Percentiles rank a stretch among this genome's conserved stretches.
These are phyloP conservation scores for Drosophila bocqueti DNA, from an alignment of 1,140 invertebrate species.

Conservation along the genomic window DNA sequence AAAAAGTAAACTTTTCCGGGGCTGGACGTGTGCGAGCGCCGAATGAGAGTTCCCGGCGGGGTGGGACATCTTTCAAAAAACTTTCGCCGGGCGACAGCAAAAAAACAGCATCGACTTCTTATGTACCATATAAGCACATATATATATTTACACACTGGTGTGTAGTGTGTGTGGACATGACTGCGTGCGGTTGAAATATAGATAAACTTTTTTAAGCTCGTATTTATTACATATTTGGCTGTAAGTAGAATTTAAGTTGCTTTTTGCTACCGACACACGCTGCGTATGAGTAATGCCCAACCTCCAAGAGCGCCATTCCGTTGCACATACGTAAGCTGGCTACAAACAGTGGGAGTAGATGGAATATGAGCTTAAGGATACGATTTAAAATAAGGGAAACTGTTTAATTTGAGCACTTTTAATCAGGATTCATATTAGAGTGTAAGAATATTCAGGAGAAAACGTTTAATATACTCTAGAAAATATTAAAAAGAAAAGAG, in stretches of 20 bases:
- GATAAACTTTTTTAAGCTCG: constrained; percentile 83
- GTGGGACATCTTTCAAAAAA: constrained; percentile 78
- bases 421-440: neutral
- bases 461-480: neutral
- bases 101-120: constrained; percentile 62
- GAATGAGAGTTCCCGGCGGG: constrained; percentile 6
- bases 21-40: constrained; percentile 68
- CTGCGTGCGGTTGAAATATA: constrained; percentile 82
- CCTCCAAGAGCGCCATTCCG: constrained; percentile 21
- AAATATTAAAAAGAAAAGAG: neutral
- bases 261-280: constrained; percentile 64
- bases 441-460: neutral
- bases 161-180: constrained; percentile 60
- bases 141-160: neutral
- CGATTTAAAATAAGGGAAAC: neutral
- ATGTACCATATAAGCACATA: constrained; percentile 33
- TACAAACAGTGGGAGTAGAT: neutral
- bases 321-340: constrained; percentile 17
- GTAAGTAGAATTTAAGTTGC: constrained; percentile 83
- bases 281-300: constrained; percentile 71
- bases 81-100: constrained; percentile 74
- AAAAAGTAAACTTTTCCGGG: constrained; percentile 68
- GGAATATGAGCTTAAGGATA: neutral
- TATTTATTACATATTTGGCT: constrained; percentile 84
- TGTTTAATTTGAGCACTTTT: no score